Evolutionary conservation across 2,888 invertebrate species (phyloP).

Genomic region (Therioaphis trifolii): DNA sequence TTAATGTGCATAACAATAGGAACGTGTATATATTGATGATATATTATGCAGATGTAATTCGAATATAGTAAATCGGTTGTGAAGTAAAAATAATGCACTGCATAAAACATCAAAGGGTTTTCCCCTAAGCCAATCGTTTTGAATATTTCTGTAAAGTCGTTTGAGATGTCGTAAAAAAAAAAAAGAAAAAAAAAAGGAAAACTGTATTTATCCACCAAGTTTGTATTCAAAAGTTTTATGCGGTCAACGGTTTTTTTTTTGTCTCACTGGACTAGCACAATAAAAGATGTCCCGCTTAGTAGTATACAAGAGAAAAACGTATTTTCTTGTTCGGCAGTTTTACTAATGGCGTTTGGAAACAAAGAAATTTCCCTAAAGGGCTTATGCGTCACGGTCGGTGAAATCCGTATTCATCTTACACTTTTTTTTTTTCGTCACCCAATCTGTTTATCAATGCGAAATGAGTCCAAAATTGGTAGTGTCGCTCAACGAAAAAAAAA

Average conservation of each 20-base stretch:
- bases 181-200: no score
- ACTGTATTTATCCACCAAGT: conserved; percentile 51
- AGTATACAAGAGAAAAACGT: conserved; percentile 46
- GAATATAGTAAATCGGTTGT: neutral
- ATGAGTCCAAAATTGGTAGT: conserved; percentile 57
- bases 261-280: conserved; percentile 47
- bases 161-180: conserved; percentile 19
- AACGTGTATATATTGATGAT: neutral
- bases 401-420: conserved; percentile 48
- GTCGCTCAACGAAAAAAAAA: conserved; percentile 8
- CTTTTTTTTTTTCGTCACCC: conserved; percentile 57
- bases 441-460: conserved; percentile 61
- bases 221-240: conserved; percentile 56
- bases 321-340: conserved; percentile 61
- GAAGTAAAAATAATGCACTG: conserved; percentile 32
- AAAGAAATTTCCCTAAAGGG: conserved; percentile 62
- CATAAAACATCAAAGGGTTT: conserved; percentile 49
- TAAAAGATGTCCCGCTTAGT: conserved; percentile 53
- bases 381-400: conserved; percentile 48
- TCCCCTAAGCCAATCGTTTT: conserved; percentile 40
- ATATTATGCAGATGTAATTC: conserved; percentile 1
- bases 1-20: neutral
- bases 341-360: conserved; percentile 59
- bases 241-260: conserved; percentile 39
- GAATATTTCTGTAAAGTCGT: conserved; percentile 51